These are phyloP conservation scores for Heterodera filipjevi DNA, from an alignment of 2,888 invertebrate genomes.

Conservation along the genomic window DNA sequence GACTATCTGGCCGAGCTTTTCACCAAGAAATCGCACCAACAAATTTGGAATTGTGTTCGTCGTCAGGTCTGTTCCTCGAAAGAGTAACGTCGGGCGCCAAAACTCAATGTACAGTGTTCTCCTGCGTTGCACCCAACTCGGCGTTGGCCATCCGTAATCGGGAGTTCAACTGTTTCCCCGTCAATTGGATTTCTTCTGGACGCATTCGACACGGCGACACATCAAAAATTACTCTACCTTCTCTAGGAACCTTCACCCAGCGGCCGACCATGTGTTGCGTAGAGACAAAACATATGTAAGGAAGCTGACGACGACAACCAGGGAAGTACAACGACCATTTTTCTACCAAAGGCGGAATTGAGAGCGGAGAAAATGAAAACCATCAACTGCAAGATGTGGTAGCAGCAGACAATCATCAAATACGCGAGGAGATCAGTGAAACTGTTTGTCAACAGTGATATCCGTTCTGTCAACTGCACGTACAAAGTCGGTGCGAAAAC, in stretches of 20 bases:
- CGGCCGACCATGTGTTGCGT: slow-evolving; percentile 20
- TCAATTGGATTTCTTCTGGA: slow-evolving; percentile 28
- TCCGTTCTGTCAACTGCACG: neutral
- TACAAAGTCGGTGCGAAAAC: slow-evolving; percentile 24
- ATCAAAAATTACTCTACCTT: slow-evolving; percentile 23
- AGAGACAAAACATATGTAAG: slow-evolving; percentile 34
- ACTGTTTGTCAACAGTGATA: neutral
- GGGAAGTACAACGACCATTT: neutral
- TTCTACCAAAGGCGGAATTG: slow-evolving; percentile 1
- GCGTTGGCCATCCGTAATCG: slow-evolving; percentile 28
- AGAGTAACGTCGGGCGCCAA: slow-evolving; percentile 30
- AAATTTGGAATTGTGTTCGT: slow-evolving; percentile 27
- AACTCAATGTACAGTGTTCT: slow-evolving; percentile 35
- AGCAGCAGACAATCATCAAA: too few species aligned
- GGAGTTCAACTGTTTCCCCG: slow-evolving; percentile 32
- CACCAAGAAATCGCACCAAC: slow-evolving; percentile 33
- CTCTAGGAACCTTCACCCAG: slow-evolving; percentile 35
- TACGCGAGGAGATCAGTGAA: neutral
- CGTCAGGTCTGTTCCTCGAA: slow-evolving; percentile 33
- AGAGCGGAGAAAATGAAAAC: neutral
- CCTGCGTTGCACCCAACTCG: slow-evolving; percentile 27
- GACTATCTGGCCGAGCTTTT: slow-evolving; percentile 33
- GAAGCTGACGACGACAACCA: neutral
- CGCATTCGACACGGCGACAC: slow-evolving; percentile 15
- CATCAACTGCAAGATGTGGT: neutral